Base-by-base conservation (phyloP, 1,140 invertebrate genomes). In the Monomorium pharaonis region DNA sequence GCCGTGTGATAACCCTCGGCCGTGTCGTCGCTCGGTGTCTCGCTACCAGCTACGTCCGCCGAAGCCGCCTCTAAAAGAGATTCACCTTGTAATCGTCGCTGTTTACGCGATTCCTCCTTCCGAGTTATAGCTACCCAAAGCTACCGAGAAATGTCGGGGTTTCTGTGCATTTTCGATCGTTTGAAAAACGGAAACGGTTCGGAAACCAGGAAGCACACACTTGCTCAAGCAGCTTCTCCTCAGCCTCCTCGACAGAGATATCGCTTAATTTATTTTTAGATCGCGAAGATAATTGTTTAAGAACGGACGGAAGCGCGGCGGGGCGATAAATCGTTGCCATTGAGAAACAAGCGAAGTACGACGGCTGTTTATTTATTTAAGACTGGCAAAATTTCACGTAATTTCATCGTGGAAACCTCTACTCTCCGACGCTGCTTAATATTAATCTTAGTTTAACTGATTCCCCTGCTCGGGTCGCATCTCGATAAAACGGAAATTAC, bases 41-140 rank as follows among this genome's bases (percentile, higher is more conserved):
- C 91, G 70, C 92, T 91, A 74, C 88, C 92, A 83, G 89, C 91
- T 87, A 92, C 91, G 89, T 94, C 94, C 30, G 92, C 87, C 27
- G 91, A 91, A 49, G 89, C 88, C 33, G 90, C 92, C 90, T 95
- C 94, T 95, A 91, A 6, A 85, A 89, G 49, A 69, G 14, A 69
- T 44, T 10, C 12, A 24, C n/a, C 14, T 47, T 63, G 42, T 49
- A 63, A 76, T 37, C 30, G 51, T 56, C 16, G 33, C 30, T 14
- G 24, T 37, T 44, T 18, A 49, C 30, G 3, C 33, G n/a, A 7
- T 24, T 1, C 16, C 10, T 70, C 2, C 30, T 33, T n/a, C 30
- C 14, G 14, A 72, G 7, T 37, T 5, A n/a, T n/a, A n/a, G 14
- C 21, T 0, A 9, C 18, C 18, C n/a, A 58, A 74, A 44, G n/a